phyloP scores from a whole-genome alignment of 2,113 vertebrate species.

The Bothrops jararaca region DNA sequence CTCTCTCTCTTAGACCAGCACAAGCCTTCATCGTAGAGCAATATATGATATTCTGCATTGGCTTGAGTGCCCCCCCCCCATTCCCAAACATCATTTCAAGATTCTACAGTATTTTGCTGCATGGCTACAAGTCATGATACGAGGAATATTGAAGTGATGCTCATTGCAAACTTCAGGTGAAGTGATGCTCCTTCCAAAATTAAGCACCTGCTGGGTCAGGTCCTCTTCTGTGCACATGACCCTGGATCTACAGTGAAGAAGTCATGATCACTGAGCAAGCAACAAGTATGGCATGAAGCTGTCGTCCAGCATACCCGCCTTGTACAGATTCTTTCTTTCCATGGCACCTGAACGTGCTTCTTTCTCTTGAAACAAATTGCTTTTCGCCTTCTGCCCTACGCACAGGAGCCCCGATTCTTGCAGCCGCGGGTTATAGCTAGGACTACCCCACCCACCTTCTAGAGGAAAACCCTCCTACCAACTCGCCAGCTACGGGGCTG shows the following conservation, averaged over 20 bases:
- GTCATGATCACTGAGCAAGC: not conserved
- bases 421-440: not conserved
- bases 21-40: not conserved
- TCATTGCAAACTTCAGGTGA: not conserved
- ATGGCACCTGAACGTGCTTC: not conserved
- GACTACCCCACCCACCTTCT: not conserved
- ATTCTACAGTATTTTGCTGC: not conserved
- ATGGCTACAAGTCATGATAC: not conserved
- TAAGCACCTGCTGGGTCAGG: not conserved
- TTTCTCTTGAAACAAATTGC: not conserved
- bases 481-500: not conserved
- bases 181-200: not conserved
- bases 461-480: not conserved
- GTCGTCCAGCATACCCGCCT: not conserved
- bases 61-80: not conserved
- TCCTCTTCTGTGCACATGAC: not conserved
- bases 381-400: not conserved
- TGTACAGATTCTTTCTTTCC: not conserved
- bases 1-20: not conserved
- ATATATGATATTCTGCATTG: not conserved
- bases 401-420: not conserved
- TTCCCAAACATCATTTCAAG: not conserved
- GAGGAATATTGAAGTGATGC: not conserved
- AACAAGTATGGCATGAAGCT: not conserved
- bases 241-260: not conserved